Conservation (phyloP, 2,888 invertebrate species). For the Agrotis puta region DNA sequence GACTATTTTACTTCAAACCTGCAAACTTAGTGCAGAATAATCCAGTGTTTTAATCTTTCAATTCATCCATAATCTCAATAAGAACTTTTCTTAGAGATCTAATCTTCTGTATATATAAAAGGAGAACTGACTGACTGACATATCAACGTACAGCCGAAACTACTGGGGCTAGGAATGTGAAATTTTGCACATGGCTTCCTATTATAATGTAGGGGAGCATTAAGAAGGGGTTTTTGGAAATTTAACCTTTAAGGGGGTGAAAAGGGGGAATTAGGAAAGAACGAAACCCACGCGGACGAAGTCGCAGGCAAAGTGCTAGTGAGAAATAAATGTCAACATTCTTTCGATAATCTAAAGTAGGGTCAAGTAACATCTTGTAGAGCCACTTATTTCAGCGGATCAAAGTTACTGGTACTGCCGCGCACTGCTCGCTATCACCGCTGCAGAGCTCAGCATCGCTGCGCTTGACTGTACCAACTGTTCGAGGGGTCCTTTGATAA, state of each 20-base stretch:
- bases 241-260: no score
- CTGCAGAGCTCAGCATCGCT: constrained; percentile 41
- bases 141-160: no score
- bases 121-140: no score
- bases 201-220: no score
- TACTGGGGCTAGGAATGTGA: no score
- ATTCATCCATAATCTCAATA: constrained; percentile 12
- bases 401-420: constrained; percentile 48
- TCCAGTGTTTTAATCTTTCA: constrained; percentile 2
- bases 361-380: constrained; percentile 35
- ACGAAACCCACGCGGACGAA: no score
- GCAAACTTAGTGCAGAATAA: background rate
- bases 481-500: constrained; percentile 36
- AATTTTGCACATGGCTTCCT: no score
- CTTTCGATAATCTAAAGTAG: constrained; percentile 49
- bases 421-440: constrained; percentile 35
- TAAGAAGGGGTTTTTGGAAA: no score
- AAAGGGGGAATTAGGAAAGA: no score
- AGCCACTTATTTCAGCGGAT: constrained; percentile 46
- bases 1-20: background rate
- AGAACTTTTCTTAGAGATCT: background rate
- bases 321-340: constrained; percentile 35
- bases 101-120: no score
- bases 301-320: no score
- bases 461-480: constrained; percentile 41